Percentiles rank a stretch among this genome's conserved stretches.
These are phyloP conservation scores for Hemibagrus wyckioides DNA, from an alignment of 2,113 vertebrate genomes.

Conservation along the genomic window DNA sequence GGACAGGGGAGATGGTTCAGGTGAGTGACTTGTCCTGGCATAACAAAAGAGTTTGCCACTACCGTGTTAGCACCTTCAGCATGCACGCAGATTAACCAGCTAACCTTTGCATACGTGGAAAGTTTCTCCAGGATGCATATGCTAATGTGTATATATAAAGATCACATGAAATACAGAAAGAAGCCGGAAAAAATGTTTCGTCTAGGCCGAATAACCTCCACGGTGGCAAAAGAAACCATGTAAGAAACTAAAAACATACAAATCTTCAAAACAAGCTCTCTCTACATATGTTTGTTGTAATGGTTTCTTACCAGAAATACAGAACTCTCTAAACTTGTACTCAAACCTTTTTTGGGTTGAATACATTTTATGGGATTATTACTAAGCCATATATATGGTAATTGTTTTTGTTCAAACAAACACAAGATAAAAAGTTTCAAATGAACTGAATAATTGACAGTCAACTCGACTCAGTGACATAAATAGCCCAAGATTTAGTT, in stretches of 20 bases:
- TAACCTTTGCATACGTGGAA: background rate
- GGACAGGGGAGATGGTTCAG: constrained; percentile 71
- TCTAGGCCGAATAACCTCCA: background rate
- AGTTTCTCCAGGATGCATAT: background rate
- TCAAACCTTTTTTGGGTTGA: background rate
- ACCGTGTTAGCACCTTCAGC: constrained; percentile 63
- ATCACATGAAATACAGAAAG: background rate
- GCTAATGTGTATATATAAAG: background rate
- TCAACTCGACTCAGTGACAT: too few relatives aligned
- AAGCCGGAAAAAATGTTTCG: background rate
- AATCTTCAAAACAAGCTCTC: background rate
- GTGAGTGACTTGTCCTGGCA: constrained; percentile 76
- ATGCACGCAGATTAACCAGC: background rate
- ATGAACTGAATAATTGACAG: background rate
- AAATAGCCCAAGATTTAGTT: too few relatives aligned
- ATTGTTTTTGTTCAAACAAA: background rate
- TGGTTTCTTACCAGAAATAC: background rate
- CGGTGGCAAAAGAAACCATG: background rate
- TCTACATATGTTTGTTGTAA: background rate
- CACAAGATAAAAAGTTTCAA: background rate
- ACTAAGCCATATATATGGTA: background rate
- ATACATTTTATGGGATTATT: background rate
- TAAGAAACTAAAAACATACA: background rate
- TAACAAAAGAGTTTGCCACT: constrained; percentile 59
- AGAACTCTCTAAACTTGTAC: background rate